A percentile compares a stretch with the other conserved stretches of the same genome.
phyloP scores from a whole-genome alignment of 2,888 invertebrate species.

The Griposia aprilina region DNA sequence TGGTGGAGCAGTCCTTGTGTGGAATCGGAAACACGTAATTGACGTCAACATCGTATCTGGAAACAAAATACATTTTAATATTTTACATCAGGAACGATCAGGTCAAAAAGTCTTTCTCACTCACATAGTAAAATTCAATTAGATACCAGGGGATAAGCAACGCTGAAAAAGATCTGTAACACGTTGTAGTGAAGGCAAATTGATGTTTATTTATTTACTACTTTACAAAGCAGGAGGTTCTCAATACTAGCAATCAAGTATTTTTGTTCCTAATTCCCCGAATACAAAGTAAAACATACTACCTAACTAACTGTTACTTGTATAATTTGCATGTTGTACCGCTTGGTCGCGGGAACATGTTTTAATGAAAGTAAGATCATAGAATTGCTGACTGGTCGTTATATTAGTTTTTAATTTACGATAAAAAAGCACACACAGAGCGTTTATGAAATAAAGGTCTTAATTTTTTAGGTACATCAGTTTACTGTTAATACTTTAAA shows the following conservation, averaged over 20 bases:
- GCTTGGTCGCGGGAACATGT: conserved; percentile 9
- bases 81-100: background rate
- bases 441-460: no score
- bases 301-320: conserved; percentile 13
- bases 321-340: conserved; percentile 13
- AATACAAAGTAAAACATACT: background rate
- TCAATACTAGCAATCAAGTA: background rate
- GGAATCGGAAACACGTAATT: conserved; percentile 96
- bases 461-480: no score
- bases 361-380: background rate
- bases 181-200: background rate
- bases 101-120: background rate
- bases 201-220: background rate
- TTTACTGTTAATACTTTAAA: no score
- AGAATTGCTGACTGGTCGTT: conserved; percentile 26
- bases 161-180: background rate
- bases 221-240: background rate
- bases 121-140: background rate
- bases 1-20: conserved; percentile 92
- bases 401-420: background rate
- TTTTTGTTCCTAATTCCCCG: background rate
- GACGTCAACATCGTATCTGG: conserved; percentile 95
- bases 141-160: background rate
- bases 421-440: no score
- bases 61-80: conserved; percentile 16